Base-by-base conservation (phyloP, 2,888 invertebrate species). In the Trisateles emortualis region DNA sequence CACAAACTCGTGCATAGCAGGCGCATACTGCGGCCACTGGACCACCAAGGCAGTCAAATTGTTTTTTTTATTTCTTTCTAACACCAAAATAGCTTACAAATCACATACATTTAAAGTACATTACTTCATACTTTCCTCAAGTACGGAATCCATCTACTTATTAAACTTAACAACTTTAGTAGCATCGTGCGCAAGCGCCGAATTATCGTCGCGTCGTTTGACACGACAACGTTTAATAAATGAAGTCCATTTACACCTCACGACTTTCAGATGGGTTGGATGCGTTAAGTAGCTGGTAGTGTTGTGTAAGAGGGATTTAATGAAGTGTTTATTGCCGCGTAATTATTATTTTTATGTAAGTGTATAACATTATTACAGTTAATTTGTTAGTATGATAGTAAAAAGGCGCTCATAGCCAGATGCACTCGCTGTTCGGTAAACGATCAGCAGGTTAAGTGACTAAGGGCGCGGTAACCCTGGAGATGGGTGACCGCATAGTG, bases 171-270 rank as follows among this genome's bases (percentile, higher is more conserved):
- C 53, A 53, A 47, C 41, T 52, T 54, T 51, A 55, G 38, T 58
- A 38, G 44, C 29, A 44, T 54, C 58, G 45, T 54, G 67, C 35
- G 49, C 52, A 52, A 58, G 58, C 47, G 47, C 47, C 59, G 52
- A 58, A 68, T 68, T 64, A 56, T 76, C 65, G 65, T 65, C 78
- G 80, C 74, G 74, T 76, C 77, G 79, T 83, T 84, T 83, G 83
- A 83, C 78, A 80, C 64, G 57, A 65, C n/a, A n/a, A n/a, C 66
- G 72, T 73, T 77, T 86, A 79, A 87, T 86, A 87, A 87, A 88
- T 89, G 72, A 79, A 69, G 53, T 67, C 76, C 81, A 88, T 88
- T 88, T 86, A 81, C 79, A 74, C 61, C 78, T 86, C 88, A 89
- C 89, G 88, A 88, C 54, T 75, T 59, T 51, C 51, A 64, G 71